Base-by-base conservation (phyloP, 2,888 invertebrate genomes). In the Eilema depressum region DNA sequence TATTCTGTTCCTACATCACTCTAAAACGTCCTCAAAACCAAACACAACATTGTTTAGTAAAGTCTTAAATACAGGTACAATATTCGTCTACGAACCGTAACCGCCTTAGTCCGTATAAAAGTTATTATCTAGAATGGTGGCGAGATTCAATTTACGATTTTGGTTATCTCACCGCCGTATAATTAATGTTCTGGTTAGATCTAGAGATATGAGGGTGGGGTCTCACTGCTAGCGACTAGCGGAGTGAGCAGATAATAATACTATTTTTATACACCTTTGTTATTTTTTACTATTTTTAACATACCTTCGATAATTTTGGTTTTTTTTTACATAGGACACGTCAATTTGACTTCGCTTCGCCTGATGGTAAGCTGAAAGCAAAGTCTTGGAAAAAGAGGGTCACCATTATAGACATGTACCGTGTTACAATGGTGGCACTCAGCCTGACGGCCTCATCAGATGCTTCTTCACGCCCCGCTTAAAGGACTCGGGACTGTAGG, bases 141-240 rank as follows among this genome's bases (percentile, higher is more conserved):
- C 53, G 28, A 28, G 64, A 65, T 65, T 65, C 53, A 65, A 56
- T 65, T 65, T 53, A 65, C 47, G 53, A n/a, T n/a, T 28, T 7
- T 14, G 30, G 30, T 8, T 53, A 30, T 65, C 64, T 65, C 30
- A 65, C 53, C 53, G 53, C 14, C 64, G 30, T 28, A 65, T 65
- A 65, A 65, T 65, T 30, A 65, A 65, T 56, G 64, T 65, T 56
- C 53, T 65, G 56, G 23, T 65, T 14, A 56, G 47, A 30, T 47
- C 30, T 8, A 28, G 30, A 56, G 56, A 65, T 65, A 65, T 28
- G 53, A 14, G 28, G 1, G 14, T n/a, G 23, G 28, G 14, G 53
- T 28, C 14, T 26, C 41, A 26, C 26, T 63, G 20, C 17, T 26
- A 8, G 25, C n/a, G 33, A 17, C 23, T 37, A 62, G 61, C 61